phyloP scores from a whole-genome alignment of 2,797 vertebrate genomes.

The Thamnophis elegans region DNA sequence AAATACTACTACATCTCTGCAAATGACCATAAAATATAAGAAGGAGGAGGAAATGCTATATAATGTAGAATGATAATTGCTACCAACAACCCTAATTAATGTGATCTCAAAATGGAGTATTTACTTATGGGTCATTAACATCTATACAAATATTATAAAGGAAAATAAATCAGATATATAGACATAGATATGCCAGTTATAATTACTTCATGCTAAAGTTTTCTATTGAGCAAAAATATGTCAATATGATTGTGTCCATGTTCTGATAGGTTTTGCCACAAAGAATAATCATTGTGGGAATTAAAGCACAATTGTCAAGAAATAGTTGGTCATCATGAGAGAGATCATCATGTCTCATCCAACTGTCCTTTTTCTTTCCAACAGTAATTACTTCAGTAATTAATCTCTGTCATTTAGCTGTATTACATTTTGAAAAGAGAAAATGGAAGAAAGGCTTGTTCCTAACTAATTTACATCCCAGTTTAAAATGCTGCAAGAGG shows the following conservation, averaged over 20 bases:
- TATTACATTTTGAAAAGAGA: constrained; percentile 80
- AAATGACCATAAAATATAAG: neutral
- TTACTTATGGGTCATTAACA: constrained; percentile 13
- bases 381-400: constrained; percentile 80
- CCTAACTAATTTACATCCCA: constrained; percentile 79
- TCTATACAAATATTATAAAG: constrained; percentile 38
- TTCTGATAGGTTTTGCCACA: constrained; percentile 64
- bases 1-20: neutral
- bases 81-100: constrained; percentile 13
- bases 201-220: constrained; percentile 63
- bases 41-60: neutral
- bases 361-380: constrained; percentile 78
- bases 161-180: neutral
- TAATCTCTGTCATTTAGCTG: constrained; percentile 82
- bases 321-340: constrained; percentile 74
- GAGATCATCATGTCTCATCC: constrained; percentile 65
- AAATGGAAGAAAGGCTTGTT: constrained; percentile 79
- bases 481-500: constrained; percentile 75
- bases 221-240: constrained; percentile 54
- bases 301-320: constrained; percentile 75
- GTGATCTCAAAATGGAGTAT: constrained; percentile 8
- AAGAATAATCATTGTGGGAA: constrained; percentile 71
- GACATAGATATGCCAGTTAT: constrained; percentile 29
- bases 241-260: constrained; percentile 64
- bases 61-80: neutral